Percentiles rank a stretch among this genome's conserved stretches.
Conservation (phyloP, 30 jellyfish, hydroid and myxozoan species). For the Haliclystus octoradiatus region DNA sequence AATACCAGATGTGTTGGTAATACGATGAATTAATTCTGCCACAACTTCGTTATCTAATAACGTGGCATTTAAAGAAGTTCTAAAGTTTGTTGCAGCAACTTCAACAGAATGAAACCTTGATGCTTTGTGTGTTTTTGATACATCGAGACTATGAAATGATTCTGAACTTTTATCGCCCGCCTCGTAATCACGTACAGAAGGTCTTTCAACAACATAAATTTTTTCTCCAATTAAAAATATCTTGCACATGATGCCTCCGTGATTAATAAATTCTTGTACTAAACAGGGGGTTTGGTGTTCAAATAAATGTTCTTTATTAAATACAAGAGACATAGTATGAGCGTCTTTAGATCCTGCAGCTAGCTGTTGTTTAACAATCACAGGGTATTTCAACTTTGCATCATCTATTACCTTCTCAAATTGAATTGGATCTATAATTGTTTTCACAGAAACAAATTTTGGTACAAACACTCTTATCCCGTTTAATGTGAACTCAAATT, state of each 20-base stretch:
- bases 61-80: conserved; percentile 40
- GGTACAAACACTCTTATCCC: conserved; percentile 61
- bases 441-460: conserved; percentile 33
- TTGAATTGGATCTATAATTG: neutral
- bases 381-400: conserved; percentile 39
- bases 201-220: conserved; percentile 69
- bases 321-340: conserved; percentile 77
- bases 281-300: conserved; percentile 71
- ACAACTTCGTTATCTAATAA: conserved; percentile 58
- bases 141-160: conserved; percentile 52
- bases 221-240: conserved; percentile 56
- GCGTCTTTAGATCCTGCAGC: conserved; percentile 67
- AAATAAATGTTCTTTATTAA: conserved; percentile 28
- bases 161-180: conserved; percentile 40
- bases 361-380: conserved; percentile 57
- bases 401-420: conserved; percentile 16
- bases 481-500: conserved; percentile 52
- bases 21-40: conserved; percentile 34
- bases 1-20: conserved; percentile 20
- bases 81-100: conserved; percentile 15
- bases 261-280: conserved; percentile 78
- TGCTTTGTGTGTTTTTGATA: conserved; percentile 39
- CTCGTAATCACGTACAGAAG: conserved; percentile 65
- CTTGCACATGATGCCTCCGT: conserved; percentile 68
- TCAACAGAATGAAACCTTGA: conserved; percentile 47